phyloP scores from a whole-genome alignment of 2,888 invertebrate genomes.

The Bellardia bayeri region DNA sequence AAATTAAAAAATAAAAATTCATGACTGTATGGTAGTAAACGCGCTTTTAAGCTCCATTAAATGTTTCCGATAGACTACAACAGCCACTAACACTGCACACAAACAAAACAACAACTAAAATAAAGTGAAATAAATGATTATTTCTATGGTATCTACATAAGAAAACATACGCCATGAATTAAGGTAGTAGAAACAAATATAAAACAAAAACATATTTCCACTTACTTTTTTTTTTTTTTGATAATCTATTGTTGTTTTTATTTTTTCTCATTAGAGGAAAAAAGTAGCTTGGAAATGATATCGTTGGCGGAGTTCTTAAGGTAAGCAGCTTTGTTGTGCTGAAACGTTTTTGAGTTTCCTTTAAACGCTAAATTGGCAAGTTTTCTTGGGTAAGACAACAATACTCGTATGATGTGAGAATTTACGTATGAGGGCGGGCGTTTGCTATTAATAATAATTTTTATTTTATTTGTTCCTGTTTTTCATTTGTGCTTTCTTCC shows the following conservation, averaged over 20 bases:
- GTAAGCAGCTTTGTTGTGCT: slow-evolving; percentile 27
- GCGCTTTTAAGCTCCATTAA: slow-evolving; percentile 76
- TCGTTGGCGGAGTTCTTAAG: slow-evolving; percentile 25
- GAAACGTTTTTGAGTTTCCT: background rate
- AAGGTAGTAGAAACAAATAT: background rate
- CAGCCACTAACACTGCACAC: slow-evolving; percentile 25
- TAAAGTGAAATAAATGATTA: slow-evolving; percentile 55
- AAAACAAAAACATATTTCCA: background rate
- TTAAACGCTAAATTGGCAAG: background rate
- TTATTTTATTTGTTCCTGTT: slow-evolving; percentile 14
- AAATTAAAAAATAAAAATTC: slow-evolving; percentile 73
- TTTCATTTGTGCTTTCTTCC: background rate
- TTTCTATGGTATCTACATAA: background rate
- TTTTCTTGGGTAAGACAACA: background rate
- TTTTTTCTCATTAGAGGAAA: background rate
- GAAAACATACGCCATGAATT: background rate
- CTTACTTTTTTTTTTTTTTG: slow-evolving; percentile 12
- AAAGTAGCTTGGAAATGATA: background rate
- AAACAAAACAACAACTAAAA: background rate
- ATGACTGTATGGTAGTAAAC: slow-evolving; percentile 65
- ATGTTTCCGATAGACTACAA: slow-evolving; percentile 72
- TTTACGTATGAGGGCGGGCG: slow-evolving; percentile 19
- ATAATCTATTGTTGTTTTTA: slow-evolving; percentile 16
- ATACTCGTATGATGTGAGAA: background rate
- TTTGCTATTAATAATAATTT: slow-evolving; percentile 1